Evolutionary conservation across 1,140 invertebrate species (phyloP), one percentile per base, ranked within the genome.

Genomic region (Bombus cullumanus): DNA sequence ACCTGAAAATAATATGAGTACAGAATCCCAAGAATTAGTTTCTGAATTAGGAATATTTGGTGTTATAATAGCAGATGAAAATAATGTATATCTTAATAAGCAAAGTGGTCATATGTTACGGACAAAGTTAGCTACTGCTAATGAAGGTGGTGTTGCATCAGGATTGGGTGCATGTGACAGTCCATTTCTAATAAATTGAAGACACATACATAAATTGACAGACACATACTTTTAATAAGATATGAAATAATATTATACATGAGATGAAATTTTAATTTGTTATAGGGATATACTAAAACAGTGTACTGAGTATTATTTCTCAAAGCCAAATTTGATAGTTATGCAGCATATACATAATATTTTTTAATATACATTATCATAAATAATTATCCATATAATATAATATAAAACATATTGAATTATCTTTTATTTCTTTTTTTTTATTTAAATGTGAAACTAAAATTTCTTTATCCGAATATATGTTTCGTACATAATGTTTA

Each of bases 1-100:
- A n/a, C 97, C 97, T 0, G 96, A 96, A 4, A 94, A 92, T 28
- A 31, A 72, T 4, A 62, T 28, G 1, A 89, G 94, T 57, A 76
- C 92, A 41, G 74, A 89, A 57, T 37, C 83, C 0, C 83, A 89
- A 57, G 88, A 94, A 73, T 31, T 91, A 41, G 97, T 99, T 1
- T 98, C 97, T 31, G 99, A 99, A 94, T 95, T 99, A 34, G 99
- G 99, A 72, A 98, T 99, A 85, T 99, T 98, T 95, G 99, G 99
- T 28, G 97, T 98, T 72, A 96, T 99, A 83, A 97, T 99, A 86
- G 98, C 97, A 95, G 97, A 96, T 95, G 95, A 86, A 28, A 95
- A 97, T 5, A 96, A 97, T 73, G 97, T 98, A 81, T 92, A 96
- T 31, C 89, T 96, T 3, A 99, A 99, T 93, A 95, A 96, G 86